Conservation (phyloP, 2,888 invertebrate genomes). For the Clanis bilineata region DNA sequence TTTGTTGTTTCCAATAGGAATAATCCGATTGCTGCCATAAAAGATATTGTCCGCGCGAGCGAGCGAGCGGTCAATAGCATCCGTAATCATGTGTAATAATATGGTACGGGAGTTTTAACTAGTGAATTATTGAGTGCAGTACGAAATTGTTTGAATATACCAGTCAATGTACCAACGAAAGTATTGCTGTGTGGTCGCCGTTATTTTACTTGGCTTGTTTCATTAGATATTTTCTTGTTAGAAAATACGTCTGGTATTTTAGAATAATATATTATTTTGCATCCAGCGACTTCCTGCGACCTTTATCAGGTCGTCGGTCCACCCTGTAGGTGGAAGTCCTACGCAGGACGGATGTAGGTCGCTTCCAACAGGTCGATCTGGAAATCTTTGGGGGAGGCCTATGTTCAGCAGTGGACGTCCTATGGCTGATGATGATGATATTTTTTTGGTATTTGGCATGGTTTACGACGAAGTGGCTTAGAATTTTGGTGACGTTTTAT, state of each 20-base stretch:
- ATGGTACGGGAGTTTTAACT: slow-evolving; percentile 38
- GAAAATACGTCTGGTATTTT: background rate
- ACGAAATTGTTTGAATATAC: slow-evolving; percentile 24
- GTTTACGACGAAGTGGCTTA: too few relatives aligned
- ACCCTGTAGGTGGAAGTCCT: too few relatives aligned
- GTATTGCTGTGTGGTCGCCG: background rate
- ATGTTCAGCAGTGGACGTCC: too few relatives aligned
- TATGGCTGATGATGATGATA: too few relatives aligned
- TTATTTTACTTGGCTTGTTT: background rate
- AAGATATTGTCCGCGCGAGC: slow-evolving; percentile 38
- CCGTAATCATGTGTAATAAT: slow-evolving; percentile 50
- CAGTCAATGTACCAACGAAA: slow-evolving; percentile 1
- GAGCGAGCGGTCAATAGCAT: slow-evolving; percentile 49
- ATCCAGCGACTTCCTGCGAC: too few relatives aligned
- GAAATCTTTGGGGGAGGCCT: too few relatives aligned
- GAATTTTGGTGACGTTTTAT: background rate
- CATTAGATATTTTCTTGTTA: background rate
- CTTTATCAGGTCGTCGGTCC: too few relatives aligned
- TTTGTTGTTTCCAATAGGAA: slow-evolving; percentile 40
- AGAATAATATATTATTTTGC: too few relatives aligned
- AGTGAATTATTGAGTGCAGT: slow-evolving; percentile 37
- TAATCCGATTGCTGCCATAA: slow-evolving; percentile 29
- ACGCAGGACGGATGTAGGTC: too few relatives aligned
- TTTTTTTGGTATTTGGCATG: too few relatives aligned
- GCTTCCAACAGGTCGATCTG: too few relatives aligned